Evolutionary conservation across 2,113 vertebrate genomes (phyloP), one percentile per base, ranked within the genome.

Genomic region (Plotosus lineatus): DNA sequence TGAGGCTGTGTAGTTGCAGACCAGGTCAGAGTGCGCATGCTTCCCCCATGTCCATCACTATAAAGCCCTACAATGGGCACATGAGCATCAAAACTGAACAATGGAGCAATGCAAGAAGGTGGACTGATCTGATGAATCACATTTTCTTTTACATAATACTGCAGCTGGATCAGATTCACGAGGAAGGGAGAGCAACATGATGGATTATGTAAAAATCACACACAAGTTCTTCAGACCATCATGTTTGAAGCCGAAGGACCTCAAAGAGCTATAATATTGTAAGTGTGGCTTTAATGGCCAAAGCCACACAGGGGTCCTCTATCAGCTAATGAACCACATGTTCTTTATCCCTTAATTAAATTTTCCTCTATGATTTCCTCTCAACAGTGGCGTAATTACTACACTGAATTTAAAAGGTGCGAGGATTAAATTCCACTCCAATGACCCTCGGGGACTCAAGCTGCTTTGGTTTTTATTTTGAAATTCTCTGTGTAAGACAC

Each of bases 331-430:
- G 60, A 51, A 66, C 46, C 10, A n/a, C 28, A 78, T 53, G 61
- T 68, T 68, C 44, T 68, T 77, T 19, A 68, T 48, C 46, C 46
- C 60, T 26, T 66, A 68, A 68, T 78, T 66, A 68, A 56, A 55
- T 53, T 55, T 40, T 42, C 26, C 36, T 51, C 26, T 56, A 42
- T 28, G 38, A 69, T 56, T 79, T 40, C 17, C 5, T 40, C 33
- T 40, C 33, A 26, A 68, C 33, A 36, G 61, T 78, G 61, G 44
- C 26, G 28, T 69, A 56, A 79, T 79, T 42, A 31, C 36, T 46
- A 23, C n/a, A 80, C 40, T 14, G 50, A 28, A 2, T 40, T 7
- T 56, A 72, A 71, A 58, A 48, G 19, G 10, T 68, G 10, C 26
- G 28, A 48, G n/a, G n/a, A 80, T 72, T 58, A n/a, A 60, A 72